Conservation (phyloP, 2,888 invertebrate species). For the Schrankia costaestrigalis region DNA sequence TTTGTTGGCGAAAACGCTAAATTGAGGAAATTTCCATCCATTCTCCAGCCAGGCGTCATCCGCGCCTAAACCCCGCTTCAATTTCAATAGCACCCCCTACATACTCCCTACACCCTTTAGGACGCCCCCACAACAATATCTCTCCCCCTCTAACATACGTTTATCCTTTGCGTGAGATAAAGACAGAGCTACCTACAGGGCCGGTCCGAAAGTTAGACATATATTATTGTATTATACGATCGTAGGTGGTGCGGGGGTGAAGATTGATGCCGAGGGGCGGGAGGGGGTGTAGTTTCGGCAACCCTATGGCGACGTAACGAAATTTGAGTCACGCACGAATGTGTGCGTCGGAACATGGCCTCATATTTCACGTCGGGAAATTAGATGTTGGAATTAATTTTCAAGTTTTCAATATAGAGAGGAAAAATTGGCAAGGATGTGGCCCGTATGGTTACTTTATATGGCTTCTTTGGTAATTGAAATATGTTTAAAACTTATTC, state of each 20-base stretch:
- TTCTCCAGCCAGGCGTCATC: constrained; percentile 80
- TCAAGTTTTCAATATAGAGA: constrained; percentile 72
- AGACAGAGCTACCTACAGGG: constrained; percentile 69
- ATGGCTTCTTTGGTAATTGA: constrained; percentile 56
- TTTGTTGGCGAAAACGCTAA: constrained; percentile 80
- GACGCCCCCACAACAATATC: constrained; percentile 65
- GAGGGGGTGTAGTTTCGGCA: constrained; percentile 73
- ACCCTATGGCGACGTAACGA: constrained; percentile 76
- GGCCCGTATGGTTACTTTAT: constrained; percentile 39
- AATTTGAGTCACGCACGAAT: constrained; percentile 70
- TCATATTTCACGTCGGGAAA: constrained; percentile 75
- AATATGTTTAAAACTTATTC: constrained; percentile 56
- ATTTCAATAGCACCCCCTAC: constrained; percentile 79
- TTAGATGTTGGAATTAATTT: constrained; percentile 77
- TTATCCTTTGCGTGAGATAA: constrained; percentile 34
- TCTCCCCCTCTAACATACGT: constrained; percentile 42
- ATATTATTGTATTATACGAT: constrained; percentile 79
- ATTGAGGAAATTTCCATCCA: constrained; percentile 81
- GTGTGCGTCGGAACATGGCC: constrained; percentile 58
- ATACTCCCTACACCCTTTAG: constrained; percentile 79
- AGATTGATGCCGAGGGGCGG: constrained; percentile 71
- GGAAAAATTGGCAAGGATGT: constrained; percentile 58
- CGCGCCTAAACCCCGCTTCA: constrained; percentile 80
- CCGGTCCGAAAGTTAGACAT: constrained; percentile 80
- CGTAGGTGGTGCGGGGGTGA: constrained; percentile 77